Evolutionary conservation across 2,888 invertebrate genomes (phyloP).

Genomic region (Nasonia oneida): DNA sequence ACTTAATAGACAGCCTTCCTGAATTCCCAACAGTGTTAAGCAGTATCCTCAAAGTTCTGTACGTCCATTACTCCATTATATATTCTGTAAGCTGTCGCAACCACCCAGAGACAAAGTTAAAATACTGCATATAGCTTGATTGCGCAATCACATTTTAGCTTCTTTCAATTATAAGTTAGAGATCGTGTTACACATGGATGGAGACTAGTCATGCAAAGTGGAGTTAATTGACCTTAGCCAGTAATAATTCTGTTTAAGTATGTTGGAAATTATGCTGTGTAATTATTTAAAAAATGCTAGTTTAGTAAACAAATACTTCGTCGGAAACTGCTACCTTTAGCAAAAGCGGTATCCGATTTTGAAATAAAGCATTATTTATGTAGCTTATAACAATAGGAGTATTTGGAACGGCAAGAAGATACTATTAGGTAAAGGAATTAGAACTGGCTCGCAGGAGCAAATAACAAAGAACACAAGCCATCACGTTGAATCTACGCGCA

Average conservation of each 20-base stretch:
- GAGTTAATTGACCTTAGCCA: background rate
- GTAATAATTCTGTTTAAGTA: no score
- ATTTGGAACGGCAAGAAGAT: background rate
- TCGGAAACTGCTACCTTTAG: no score
- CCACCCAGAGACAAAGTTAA: background rate
- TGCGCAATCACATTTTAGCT: no score
- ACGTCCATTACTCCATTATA: background rate
- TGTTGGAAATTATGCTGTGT: no score
- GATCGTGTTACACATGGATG: background rate
- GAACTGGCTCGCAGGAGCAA: background rate
- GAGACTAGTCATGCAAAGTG: background rate
- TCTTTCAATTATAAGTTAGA: no score
- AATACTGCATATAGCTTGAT: no score
- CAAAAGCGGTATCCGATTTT: background rate
- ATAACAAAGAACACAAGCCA: background rate
- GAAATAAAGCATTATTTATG: background rate
- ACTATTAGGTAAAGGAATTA: background rate
- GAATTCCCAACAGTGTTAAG: background rate
- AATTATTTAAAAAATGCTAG: no score
- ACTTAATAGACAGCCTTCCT: background rate
- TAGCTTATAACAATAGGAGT: background rate
- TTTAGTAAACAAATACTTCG: no score
- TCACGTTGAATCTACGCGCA: background rate
- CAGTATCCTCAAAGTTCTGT: background rate
- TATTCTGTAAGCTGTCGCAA: background rate